A percentile compares a stretch with the other conserved stretches of the same genome.
Conservation (phyloP, 2,113 vertebrate species). For the Phrynosoma blainvillii region DNA sequence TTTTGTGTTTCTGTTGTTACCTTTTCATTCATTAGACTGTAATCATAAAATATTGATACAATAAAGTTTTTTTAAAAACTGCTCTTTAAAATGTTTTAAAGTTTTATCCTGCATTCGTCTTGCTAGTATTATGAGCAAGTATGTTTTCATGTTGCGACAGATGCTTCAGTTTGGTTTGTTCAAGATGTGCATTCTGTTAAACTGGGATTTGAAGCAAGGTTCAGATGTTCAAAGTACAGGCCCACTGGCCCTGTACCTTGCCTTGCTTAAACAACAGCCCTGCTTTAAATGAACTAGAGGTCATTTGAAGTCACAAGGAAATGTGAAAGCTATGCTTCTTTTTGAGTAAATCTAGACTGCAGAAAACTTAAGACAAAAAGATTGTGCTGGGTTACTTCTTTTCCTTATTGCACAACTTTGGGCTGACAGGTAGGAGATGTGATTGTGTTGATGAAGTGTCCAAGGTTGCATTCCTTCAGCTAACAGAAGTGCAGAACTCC, state of each 20-base stretch:
- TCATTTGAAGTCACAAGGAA: not conserved
- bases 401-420: not conserved
- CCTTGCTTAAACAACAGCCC: not conserved
- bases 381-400: slow-evolving; percentile 7
- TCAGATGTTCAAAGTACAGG: not conserved
- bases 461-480: not conserved
- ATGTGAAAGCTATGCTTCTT: slow-evolving; percentile 1
- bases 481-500: not conserved
- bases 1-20: too few relatives aligned
- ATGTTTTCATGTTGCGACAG: not conserved
- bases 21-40: too few relatives aligned
- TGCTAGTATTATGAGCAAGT: not conserved
- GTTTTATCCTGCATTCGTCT: not conserved
- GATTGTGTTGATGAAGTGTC: slow-evolving; percentile 16
- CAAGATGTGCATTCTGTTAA: not conserved
- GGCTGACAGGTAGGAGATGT: not conserved
- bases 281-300: not conserved
- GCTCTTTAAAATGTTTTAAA: not conserved
- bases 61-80: not conserved
- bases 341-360: slow-evolving; percentile 10
- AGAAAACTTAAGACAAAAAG: slow-evolving; percentile 12
- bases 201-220: slow-evolving; percentile 2
- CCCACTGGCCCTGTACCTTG: not conserved
- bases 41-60: too few relatives aligned
- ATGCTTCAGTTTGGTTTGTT: not conserved